These are phyloP conservation scores for Epinotia demarniana DNA, from an alignment of 2,888 invertebrate species.

Conservation along the genomic window DNA sequence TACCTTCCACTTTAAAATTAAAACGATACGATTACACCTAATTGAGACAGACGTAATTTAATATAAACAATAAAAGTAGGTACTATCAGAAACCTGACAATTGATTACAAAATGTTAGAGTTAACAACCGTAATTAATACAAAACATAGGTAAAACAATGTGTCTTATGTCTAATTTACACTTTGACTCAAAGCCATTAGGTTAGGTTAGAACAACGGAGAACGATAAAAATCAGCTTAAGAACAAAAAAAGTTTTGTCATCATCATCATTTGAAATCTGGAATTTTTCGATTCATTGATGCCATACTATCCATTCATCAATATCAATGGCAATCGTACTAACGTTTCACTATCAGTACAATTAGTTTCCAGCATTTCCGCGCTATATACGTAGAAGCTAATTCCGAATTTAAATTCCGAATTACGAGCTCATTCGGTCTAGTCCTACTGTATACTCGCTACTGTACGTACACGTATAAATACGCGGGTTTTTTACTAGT, in stretches of 20 bases:
- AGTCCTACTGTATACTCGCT: conserved; percentile 9
- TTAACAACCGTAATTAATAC: too few species aligned
- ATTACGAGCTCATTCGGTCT: conserved; percentile 31
- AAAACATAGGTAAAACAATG: too few species aligned
- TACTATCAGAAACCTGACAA: not conserved
- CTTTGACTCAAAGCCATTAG: too few species aligned
- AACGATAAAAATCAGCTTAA: too few species aligned
- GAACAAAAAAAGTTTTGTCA: conserved; percentile 11
- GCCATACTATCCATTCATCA: conserved; percentile 17
- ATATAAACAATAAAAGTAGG: not conserved
- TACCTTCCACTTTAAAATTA: conserved; percentile 10
- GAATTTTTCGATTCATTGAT: conserved; percentile 1
- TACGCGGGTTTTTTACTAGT: conserved; percentile 60
- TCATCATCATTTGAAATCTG: not conserved
- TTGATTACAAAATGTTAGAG: too few species aligned
- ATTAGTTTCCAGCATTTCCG: conserved; percentile 21
- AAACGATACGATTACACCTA: conserved; percentile 2
- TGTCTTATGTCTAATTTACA: too few species aligned
- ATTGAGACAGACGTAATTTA: not conserved
- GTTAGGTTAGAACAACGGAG: too few species aligned
- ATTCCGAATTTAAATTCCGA: conserved; percentile 31
- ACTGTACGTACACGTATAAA: conserved; percentile 19
- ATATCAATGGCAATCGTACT: conserved; percentile 13
- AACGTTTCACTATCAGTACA: conserved; percentile 28
- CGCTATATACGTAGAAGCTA: conserved; percentile 21